Conservation (phyloP, 2,888 invertebrate species). For the Leptura quadrifasciata region DNA sequence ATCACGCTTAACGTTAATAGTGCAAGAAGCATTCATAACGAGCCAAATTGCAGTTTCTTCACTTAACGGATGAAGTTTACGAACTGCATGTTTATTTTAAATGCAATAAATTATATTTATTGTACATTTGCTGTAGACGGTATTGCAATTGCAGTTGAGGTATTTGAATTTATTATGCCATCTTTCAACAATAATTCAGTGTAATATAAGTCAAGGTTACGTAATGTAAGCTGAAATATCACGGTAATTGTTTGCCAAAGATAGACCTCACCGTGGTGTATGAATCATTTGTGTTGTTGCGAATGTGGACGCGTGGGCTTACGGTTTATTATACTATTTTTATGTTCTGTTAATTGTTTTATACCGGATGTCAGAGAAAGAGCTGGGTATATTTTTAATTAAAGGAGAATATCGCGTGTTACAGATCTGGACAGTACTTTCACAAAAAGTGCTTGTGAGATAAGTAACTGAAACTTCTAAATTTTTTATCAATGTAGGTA, state of each 20-base stretch:
- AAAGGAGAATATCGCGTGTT: too few relatives aligned
- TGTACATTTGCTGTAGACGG: neutral
- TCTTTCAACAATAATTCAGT: slow-evolving; percentile 5
- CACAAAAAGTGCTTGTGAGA: too few relatives aligned
- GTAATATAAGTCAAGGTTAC: slow-evolving; percentile 35
- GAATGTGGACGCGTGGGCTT: slow-evolving; percentile 16
- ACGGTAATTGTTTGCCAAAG: slow-evolving; percentile 25
- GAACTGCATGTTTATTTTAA: neutral
- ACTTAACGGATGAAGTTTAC: neutral
- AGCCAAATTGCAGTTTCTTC: neutral
- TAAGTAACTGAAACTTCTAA: too few relatives aligned
- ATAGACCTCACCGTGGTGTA: slow-evolving; percentile 1
- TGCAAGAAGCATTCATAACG: neutral
- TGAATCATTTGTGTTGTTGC: slow-evolving; percentile 14
- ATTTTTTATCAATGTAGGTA: too few relatives aligned
- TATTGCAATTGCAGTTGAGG: neutral
- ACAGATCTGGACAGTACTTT: too few relatives aligned
- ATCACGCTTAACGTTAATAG: neutral
- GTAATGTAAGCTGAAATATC: neutral
- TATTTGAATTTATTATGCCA: slow-evolving; percentile 33
- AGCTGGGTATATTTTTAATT: too few relatives aligned
- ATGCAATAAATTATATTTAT: neutral
- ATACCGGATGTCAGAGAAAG: too few relatives aligned
- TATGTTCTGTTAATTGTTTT: slow-evolving; percentile 4
- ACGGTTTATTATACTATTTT: neutral